These are phyloP conservation scores for Scaptomyza flava DNA, from an alignment of 2,888 invertebrate genomes.

Conservation along the genomic window DNA sequence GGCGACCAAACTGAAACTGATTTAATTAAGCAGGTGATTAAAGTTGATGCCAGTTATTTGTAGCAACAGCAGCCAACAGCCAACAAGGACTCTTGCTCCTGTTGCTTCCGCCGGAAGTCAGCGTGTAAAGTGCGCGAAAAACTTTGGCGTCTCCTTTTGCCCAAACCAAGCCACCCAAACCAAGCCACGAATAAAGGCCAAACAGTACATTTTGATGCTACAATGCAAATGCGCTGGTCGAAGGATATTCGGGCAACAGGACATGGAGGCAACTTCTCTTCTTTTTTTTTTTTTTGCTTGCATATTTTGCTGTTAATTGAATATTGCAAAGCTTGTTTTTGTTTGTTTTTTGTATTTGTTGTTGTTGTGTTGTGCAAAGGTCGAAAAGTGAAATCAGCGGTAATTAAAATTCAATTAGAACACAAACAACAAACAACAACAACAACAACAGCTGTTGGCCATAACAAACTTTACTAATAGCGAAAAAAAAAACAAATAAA, in stretches of 20 bases:
- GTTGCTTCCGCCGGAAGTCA: conserved; percentile 43
- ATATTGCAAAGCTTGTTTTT: conserved; percentile 35
- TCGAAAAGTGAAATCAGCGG: conserved; percentile 54
- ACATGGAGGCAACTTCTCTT: conserved; percentile 8
- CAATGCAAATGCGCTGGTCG: conserved; percentile 53
- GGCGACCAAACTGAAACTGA: conserved; percentile 66
- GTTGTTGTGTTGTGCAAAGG: conserved; percentile 31
- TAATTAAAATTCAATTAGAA: conserved; percentile 66
- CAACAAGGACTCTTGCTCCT: conserved; percentile 44
- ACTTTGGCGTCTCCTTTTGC: conserved; percentile 46
- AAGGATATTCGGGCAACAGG: neutral
- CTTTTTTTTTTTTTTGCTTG: conserved; percentile 32
- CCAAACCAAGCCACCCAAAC: neutral
- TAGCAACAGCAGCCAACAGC: conserved; percentile 52
- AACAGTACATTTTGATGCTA: conserved; percentile 28
- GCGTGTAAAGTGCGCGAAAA: conserved; percentile 64
- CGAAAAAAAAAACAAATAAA: neutral
- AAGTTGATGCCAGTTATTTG: conserved; percentile 81
- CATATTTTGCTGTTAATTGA: conserved; percentile 56
- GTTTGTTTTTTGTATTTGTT: conserved; percentile 4
- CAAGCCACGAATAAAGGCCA: neutral
- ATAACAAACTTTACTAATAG: conserved; percentile 16
- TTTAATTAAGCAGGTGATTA: conserved; percentile 83
- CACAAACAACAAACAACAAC: conserved; percentile 23
- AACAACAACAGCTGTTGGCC: conserved; percentile 41